Evolutionary conservation across 92 coral and sea anemone genomes (phyloP).

Genomic region (Blastomussa wellsi): DNA sequence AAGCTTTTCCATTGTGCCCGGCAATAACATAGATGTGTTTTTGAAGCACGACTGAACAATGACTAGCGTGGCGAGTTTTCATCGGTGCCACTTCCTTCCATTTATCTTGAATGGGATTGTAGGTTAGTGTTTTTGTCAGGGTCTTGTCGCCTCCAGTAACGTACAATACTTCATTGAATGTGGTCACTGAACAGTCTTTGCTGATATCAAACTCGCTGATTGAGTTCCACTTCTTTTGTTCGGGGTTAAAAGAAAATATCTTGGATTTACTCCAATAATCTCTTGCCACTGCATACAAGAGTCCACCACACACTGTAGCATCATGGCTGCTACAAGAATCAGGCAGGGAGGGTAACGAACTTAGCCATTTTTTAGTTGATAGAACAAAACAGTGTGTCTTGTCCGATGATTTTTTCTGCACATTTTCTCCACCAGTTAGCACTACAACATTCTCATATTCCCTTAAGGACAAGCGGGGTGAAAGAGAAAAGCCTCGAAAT

Average conservation of each 20-base stretch:
- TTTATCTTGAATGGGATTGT: background rate
- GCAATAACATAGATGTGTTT: background rate
- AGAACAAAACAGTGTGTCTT: background rate
- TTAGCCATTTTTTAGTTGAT: background rate
- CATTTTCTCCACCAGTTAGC: background rate
- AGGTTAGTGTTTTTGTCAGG: background rate
- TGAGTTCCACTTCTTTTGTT: background rate
- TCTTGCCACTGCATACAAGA: background rate
- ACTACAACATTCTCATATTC: background rate
- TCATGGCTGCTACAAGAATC: background rate
- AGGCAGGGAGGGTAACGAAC: background rate
- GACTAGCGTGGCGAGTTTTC: background rate
- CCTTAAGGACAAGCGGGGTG: background rate
- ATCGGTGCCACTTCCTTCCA: background rate
- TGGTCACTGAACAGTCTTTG: background rate
- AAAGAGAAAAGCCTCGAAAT: background rate
- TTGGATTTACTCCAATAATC: background rate
- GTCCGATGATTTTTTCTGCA: background rate
- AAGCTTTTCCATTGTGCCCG: background rate
- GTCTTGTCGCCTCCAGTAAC: background rate
- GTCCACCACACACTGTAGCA: background rate
- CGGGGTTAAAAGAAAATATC: background rate
- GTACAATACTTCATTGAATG: background rate
- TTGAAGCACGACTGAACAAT: background rate
- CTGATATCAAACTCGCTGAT: background rate